Evolutionary conservation across 2,888 invertebrate species (phyloP).

Genomic region (Machimus rusticus): DNA sequence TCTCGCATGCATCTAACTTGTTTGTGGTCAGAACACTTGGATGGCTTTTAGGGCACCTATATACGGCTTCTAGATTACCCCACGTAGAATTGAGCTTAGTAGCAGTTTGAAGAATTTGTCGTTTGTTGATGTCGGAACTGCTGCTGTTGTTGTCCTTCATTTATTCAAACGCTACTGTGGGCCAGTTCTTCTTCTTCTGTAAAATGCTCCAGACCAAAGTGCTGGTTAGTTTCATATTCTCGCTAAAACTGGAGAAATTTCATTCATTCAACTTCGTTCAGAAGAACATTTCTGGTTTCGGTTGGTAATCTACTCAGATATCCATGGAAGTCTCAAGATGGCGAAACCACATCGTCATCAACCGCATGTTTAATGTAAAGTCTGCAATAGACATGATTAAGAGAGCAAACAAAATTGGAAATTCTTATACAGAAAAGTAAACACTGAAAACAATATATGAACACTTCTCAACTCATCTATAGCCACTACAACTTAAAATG

Average conservation of each 20-base stretch:
- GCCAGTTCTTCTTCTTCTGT: neutral
- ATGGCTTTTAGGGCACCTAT: neutral
- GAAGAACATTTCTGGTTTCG: constrained; percentile 2
- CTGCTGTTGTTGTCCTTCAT: constrained; percentile 9
- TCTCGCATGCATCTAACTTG: constrained; percentile 19
- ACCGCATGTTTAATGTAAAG: constrained; percentile 51
- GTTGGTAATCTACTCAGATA: constrained; percentile 48
- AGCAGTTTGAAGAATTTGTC: constrained; percentile 9
- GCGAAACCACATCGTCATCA: constrained; percentile 51
- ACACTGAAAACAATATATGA: constrained; percentile 43
- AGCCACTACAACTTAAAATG: constrained; percentile 20
- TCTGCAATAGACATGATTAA: constrained; percentile 50
- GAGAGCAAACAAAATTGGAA: constrained; percentile 46
- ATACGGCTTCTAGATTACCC: constrained; percentile 8
- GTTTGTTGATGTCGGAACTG: neutral
- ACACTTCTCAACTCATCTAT: constrained; percentile 8
- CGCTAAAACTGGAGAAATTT: constrained; percentile 23
- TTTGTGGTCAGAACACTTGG: constrained; percentile 28
- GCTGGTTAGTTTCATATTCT: constrained; percentile 32
- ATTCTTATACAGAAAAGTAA: constrained; percentile 48
- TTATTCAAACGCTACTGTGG: constrained; percentile 9
- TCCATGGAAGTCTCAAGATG: constrained; percentile 51
- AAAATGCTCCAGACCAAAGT: neutral
- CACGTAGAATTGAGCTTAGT: constrained; percentile 20
- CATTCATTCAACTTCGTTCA: constrained; percentile 20